Conservation (phyloP, 2,113 vertebrate species). For the Nipponia nippon region DNA sequence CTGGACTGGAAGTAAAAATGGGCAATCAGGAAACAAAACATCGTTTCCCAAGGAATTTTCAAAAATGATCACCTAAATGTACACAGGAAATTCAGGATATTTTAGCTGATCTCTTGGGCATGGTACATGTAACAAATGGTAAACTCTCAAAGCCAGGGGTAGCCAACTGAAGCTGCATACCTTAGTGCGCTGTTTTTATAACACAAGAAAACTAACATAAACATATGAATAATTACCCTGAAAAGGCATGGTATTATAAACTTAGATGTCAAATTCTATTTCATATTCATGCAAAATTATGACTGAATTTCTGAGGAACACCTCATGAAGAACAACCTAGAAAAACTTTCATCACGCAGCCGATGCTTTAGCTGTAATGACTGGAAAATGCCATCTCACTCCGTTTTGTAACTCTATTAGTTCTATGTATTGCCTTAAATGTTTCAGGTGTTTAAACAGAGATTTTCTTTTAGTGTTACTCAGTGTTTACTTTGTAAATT, state of each 20-base stretch:
- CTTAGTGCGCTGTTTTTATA: neutral
- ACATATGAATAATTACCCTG: neutral
- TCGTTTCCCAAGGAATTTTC: neutral
- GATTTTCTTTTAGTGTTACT: neutral
- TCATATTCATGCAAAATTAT: neutral
- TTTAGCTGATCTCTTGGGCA: neutral
- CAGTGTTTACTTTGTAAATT: neutral
- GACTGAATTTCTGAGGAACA: neutral
- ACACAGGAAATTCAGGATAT: neutral
- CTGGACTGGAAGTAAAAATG: neutral
- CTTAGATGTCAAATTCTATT: neutral
- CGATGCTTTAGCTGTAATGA: fast-evolving
- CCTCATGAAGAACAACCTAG: neutral
- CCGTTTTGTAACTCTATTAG: neutral
- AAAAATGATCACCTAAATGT: neutral
- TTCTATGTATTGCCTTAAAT: neutral
- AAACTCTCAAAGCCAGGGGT: neutral
- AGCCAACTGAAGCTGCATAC: neutral
- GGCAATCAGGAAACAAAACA: neutral
- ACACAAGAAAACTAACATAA: neutral
- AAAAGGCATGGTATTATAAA: neutral
- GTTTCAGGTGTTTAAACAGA: neutral
- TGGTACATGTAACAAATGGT: neutral
- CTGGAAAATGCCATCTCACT: neutral
- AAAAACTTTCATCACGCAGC: neutral